Evolutionary conservation across 2,888 invertebrate species (phyloP).

Genomic region (Meghimatium bilineatum): DNA sequence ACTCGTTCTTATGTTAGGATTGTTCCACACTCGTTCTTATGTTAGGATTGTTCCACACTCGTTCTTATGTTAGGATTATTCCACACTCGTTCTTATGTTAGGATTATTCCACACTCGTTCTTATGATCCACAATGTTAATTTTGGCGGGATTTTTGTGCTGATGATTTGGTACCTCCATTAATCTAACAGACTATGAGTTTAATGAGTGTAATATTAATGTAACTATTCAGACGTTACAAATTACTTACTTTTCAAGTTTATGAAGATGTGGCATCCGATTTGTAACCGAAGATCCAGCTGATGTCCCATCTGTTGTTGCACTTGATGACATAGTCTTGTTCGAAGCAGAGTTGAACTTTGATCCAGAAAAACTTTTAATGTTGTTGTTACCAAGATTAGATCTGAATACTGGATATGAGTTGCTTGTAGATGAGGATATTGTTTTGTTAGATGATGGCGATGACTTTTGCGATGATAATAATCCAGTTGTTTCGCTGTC

Average conservation of each 20-base stretch:
- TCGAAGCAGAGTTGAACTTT: background rate
- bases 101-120: too few species aligned
- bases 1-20: too few species aligned
- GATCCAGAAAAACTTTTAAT: background rate
- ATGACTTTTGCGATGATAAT: background rate
- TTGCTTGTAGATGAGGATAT: background rate
- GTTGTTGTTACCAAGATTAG: background rate
- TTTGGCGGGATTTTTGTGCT: too few species aligned
- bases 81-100: too few species aligned
- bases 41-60: too few species aligned
- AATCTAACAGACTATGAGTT: too few species aligned
- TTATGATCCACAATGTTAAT: too few species aligned
- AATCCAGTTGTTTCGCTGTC: background rate
- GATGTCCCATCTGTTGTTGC: background rate
- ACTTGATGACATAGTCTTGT: background rate
- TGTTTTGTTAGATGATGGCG: background rate
- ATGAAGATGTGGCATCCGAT: slow-evolving; percentile 15
- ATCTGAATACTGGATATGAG: background rate
- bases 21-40: too few species aligned
- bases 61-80: too few species aligned
- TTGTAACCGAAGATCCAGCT: background rate
- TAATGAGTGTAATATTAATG: too few species aligned
- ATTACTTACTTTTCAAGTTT: slow-evolving; percentile 19
- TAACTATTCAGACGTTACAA: too few species aligned
- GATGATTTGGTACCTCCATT: too few species aligned